Evolutionary conservation across 2,797 vertebrate genomes (phyloP).

Genomic region (Manis javanica): DNA sequence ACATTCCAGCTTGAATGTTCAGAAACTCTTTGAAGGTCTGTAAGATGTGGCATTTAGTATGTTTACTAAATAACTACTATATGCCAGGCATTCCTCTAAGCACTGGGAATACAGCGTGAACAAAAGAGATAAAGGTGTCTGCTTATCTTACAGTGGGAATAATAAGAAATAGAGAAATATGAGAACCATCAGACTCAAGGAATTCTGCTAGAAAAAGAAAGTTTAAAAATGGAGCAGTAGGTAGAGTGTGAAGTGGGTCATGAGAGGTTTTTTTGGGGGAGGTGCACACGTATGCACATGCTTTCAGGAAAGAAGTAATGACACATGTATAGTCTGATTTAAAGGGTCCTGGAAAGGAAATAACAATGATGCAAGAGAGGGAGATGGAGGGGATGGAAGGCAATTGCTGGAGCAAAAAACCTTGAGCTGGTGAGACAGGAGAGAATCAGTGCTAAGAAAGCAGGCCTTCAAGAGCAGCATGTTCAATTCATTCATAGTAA

Average conservation of each 20-base stretch:
- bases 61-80: neutral
- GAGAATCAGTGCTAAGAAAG: neutral
- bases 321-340: neutral
- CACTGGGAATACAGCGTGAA: neutral
- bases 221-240: neutral
- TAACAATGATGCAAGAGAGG: neutral
- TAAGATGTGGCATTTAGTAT: too few relatives aligned
- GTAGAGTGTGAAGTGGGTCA: neutral
- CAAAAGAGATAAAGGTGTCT: neutral
- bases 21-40: neutral
- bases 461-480: neutral
- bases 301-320: neutral
- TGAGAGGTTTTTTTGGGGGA: neutral
- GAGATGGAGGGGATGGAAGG: neutral
- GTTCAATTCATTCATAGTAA: neutral
- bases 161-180: neutral
- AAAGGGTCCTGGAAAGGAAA: neutral
- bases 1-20: neutral
- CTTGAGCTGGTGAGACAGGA: neutral
- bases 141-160: neutral
- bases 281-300: accelerated
- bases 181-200: neutral
- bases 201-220: neutral
- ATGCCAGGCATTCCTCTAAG: neutral
- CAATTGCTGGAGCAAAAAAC: neutral